Evolutionary conservation across 2,797 vertebrate genomes (phyloP).

Genomic region (Euphonia xanthogaster): DNA sequence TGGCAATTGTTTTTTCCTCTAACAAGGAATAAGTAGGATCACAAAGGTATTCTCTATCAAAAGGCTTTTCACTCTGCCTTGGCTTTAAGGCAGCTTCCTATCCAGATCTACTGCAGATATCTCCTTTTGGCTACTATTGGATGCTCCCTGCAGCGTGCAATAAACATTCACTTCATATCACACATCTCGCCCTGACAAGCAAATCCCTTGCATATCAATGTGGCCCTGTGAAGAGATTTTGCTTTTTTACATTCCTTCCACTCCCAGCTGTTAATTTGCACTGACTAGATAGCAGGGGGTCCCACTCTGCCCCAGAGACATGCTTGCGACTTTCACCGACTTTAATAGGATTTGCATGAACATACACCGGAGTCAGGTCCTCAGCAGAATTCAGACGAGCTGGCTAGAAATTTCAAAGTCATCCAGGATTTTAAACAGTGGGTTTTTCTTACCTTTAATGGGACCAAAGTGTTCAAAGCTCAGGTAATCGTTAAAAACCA

Average conservation of each 20-base stretch:
- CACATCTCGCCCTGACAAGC: conserved; percentile 51
- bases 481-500: neutral
- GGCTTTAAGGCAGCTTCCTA: conserved; percentile 32
- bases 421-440: neutral
- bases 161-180: conserved; percentile 68
- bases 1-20: neutral
- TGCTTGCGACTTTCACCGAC: neutral
- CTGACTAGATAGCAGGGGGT: conserved; percentile 63
- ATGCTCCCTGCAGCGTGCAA: conserved; percentile 49
- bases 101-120: conserved; percentile 42
- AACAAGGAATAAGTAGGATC: neutral
- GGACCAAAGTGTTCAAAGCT: neutral
- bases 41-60: conserved; percentile 23
- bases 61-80: conserved; percentile 32
- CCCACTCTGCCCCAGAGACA: conserved; percentile 44
- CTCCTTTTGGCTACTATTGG: conserved; percentile 49
- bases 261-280: conserved; percentile 63
- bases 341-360: conserved; percentile 37
- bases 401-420: conserved; percentile 19
- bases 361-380: neutral
- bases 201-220: conserved; percentile 68
- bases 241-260: conserved; percentile 62
- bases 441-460: neutral
- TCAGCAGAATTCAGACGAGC: neutral
- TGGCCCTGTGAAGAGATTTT: conserved; percentile 48